Conservation (phyloP, 1,140 invertebrate species). For the Zaprionus gabonicus region DNA sequence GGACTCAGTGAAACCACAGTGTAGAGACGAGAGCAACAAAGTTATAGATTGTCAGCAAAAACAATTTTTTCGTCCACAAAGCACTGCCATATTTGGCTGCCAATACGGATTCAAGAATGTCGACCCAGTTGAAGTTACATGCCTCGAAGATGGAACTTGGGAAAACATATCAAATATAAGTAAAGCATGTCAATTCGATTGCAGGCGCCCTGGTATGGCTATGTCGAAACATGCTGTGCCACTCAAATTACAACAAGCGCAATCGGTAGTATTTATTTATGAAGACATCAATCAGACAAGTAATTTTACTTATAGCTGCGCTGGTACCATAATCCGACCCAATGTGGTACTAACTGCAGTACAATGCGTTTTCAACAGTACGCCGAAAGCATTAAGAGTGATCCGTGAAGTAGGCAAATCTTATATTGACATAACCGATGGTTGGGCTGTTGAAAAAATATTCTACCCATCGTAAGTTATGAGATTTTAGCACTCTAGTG, state of each 20-base stretch:
- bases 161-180: neutral
- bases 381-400: neutral
- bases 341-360: constrained; percentile 33
- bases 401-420: neutral
- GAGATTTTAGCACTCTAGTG: no score
- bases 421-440: neutral
- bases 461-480: neutral
- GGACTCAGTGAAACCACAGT: neutral
- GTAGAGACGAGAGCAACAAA: neutral
- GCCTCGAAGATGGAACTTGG: constrained; percentile 28
- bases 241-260: rapidly evolving
- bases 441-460: neutral
- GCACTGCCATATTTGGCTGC: neutral
- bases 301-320: neutral
- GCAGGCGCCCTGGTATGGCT: rapidly evolving
- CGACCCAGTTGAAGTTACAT: neutral
- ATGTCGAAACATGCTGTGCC: rapidly evolving
- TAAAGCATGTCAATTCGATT: constrained; percentile 4
- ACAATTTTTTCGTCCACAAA: neutral
- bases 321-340: constrained; percentile 11
- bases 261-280: neutral
- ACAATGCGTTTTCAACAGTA: constrained; percentile 17
- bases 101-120: neutral
- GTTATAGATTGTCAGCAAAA: no score
- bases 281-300: rapidly evolving